Base-by-base conservation (phyloP, 2,113 vertebrate species). In the Daubentonia madagascariensis region DNA sequence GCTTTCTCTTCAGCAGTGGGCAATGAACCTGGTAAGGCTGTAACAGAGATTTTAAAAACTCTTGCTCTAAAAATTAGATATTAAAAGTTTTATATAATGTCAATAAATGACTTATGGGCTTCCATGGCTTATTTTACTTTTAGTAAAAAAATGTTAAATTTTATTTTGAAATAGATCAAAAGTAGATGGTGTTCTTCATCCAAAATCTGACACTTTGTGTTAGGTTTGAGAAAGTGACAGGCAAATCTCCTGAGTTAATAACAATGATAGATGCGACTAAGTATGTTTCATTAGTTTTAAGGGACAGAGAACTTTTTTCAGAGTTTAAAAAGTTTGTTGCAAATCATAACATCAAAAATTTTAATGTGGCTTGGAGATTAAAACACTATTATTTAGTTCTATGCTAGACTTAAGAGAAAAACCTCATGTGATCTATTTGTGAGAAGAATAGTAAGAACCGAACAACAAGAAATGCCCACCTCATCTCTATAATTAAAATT, bases 61-160 rank as follows among this genome's bases (percentile, higher is more conserved):
- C 89, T 73, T 96, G 89, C 98, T 97, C 94, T 97, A 97, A 98
- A 98, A 98, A 95, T 95, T 95, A 96, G 50, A 96, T 97, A 86
- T 96, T 92, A 97, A 93, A 94, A 98, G 54, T 91, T 91, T 94
- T 95, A 63, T 3, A 20, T 67, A 97, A 91, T 61, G n/a, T 83
- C 67, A 54, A 32, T 70, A 73, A 95, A 76, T 18, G 28, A 40
- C 22, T 7, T 25, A 72, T 63, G 57, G 18, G 18, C 16, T 86
- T 89, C 37, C n/a, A 79, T 8, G 43, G 35, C 14, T 87, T 84
- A 48, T 91, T 85, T 78, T 20, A 65, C 20, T 61, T 75, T 93
- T 28, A 63, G 16, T 11, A 7, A 30, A 88, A 91, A 43, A 67
- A 14, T n/a, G 40, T 92, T 78, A 61, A 59, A 45, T 57, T 90